These are phyloP conservation scores for Anolis apletophallus DNA, from an alignment of 2,797 vertebrate species.

Conservation along the genomic window DNA sequence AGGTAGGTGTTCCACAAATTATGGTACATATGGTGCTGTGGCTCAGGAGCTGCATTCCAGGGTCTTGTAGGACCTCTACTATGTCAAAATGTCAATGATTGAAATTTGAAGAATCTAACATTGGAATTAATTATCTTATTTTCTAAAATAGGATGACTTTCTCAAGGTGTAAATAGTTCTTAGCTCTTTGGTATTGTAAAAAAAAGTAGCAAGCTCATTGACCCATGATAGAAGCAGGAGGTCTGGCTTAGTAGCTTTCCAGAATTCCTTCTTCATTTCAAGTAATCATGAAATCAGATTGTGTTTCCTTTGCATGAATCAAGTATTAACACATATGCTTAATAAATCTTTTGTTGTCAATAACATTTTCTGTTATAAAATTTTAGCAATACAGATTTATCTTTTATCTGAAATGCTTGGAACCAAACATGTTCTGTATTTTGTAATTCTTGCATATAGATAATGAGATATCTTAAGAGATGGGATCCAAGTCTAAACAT, in stretches of 20 bases:
- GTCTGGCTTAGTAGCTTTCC: background rate
- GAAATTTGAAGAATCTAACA: background rate
- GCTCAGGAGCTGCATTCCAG: too few species aligned
- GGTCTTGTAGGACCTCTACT: background rate
- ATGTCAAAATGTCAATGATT: background rate
- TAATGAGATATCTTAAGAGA: too few species aligned
- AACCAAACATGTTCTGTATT: too few species aligned
- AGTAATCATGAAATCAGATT: background rate
- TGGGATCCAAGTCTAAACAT: too few species aligned
- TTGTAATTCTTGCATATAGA: too few species aligned
- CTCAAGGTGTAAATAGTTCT: background rate
- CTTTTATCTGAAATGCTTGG: too few species aligned
- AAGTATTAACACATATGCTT: background rate
- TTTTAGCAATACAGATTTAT: background rate
- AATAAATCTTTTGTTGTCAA: background rate
- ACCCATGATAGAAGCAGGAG: background rate
- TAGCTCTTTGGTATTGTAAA: background rate
- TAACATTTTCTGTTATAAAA: background rate
- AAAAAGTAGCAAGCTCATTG: background rate
- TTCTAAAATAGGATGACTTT: background rate
- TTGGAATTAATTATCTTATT: background rate
- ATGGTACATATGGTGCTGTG: too few species aligned
- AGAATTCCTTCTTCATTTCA: background rate
- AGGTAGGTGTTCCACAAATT: conserved; percentile 82
- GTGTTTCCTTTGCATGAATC: background rate